phyloP scores from a whole-genome alignment of 1,140 invertebrate genomes.

The Brachionus manjavacas region DNA sequence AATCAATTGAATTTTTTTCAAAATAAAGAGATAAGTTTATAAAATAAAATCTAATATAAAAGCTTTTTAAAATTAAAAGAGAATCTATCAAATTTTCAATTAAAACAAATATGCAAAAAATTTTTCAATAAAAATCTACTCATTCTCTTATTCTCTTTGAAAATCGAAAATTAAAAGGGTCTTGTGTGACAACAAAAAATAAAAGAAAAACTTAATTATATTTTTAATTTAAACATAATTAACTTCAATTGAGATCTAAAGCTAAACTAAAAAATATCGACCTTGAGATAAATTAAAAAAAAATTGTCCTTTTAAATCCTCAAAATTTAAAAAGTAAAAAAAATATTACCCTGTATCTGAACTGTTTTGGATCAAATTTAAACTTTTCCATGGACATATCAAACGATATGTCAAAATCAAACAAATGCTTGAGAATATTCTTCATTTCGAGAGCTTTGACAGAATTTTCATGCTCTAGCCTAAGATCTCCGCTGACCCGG shows the following conservation, averaged over 20 bases:
- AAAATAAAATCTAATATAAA: not conserved
- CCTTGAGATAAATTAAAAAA: not conserved
- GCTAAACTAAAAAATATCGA: no score
- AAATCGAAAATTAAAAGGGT: no score
- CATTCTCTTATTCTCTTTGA: no score
- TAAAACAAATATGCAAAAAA: not conserved
- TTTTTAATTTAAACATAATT: no score
- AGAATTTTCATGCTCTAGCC: not conserved
- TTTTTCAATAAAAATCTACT: no score
- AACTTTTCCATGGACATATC: not conserved
- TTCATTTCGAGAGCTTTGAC: constrained; percentile 13
- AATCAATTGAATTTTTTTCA: no score
- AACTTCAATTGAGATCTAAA: no score
- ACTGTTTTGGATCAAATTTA: not conserved
- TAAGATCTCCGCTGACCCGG: not conserved
- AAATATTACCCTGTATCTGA: not conserved
- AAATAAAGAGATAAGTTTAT: no score
- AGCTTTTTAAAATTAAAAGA: not conserved
- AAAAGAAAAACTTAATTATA: no score
- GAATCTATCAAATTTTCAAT: not conserved
- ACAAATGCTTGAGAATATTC: not conserved
- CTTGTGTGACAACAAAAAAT: no score
- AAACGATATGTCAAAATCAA: not conserved
- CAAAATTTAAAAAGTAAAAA: not conserved
- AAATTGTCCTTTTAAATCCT: not conserved